Conservation (phyloP, 1,140 invertebrate genomes). For the Papilio polyxenes region DNA sequence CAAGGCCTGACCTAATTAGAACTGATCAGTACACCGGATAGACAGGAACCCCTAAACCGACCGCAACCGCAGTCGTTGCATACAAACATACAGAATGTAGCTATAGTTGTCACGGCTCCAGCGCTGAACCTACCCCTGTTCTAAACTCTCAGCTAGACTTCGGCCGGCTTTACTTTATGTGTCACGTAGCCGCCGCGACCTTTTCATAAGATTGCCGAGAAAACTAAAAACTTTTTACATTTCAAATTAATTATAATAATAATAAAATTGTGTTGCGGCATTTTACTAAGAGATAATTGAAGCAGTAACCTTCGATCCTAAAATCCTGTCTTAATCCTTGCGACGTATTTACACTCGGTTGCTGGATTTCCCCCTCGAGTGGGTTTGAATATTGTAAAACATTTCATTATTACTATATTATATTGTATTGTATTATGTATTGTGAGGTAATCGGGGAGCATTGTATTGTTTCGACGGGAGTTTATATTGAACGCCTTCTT, state of each 20-base stretch:
- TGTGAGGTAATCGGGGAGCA: neutral
- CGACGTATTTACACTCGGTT: too few species aligned
- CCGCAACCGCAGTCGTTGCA: too few species aligned
- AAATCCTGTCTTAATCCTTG: too few species aligned
- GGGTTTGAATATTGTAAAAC: neutral
- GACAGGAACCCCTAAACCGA: too few species aligned
- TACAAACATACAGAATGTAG: too few species aligned
- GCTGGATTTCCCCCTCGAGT: too few species aligned
- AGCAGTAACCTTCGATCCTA: neutral
- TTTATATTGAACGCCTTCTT: neutral
- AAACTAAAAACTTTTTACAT: neutral
- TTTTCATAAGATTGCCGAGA: neutral
- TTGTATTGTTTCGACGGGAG: neutral
- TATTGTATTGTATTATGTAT: neutral
- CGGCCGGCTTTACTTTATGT: neutral
- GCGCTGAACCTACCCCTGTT: too few species aligned
- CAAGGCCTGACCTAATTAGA: too few species aligned
- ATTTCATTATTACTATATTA: neutral
- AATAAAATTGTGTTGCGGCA: neutral
- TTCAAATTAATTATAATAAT: neutral
- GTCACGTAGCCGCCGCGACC: neutral
- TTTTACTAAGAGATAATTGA: neutral
- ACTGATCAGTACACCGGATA: too few species aligned
- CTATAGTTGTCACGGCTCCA: too few species aligned
- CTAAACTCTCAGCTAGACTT: too few species aligned